These are phyloP conservation scores for Artemia franciscana DNA, from an alignment of 1,140 invertebrate genomes.

Conservation along the genomic window DNA sequence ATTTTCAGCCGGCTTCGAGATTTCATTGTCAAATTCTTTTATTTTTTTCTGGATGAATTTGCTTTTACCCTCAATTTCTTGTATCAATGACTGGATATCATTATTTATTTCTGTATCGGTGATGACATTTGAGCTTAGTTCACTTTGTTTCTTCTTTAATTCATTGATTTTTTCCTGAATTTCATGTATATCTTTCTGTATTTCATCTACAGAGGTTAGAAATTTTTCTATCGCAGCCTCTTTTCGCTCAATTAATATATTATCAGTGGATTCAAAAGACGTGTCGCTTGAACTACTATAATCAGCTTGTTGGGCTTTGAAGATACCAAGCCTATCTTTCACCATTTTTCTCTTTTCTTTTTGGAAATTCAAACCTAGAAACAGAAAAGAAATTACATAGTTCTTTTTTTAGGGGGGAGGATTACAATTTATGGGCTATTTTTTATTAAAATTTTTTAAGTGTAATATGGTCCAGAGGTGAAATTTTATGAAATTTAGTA, in stretches of 20 bases:
- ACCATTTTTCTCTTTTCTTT: conserved; percentile 21
- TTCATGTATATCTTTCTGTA: conserved; percentile 96
- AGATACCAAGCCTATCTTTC: conserved; percentile 23
- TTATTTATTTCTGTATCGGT: conserved; percentile 99
- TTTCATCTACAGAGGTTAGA: conserved; percentile 63
- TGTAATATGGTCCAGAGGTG: too few species aligned
- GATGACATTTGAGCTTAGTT: conserved; percentile 89
- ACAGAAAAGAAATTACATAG: too few species aligned
- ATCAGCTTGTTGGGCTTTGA: conserved; percentile 21
- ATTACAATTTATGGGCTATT: too few species aligned
- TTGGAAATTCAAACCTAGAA: too few species aligned
- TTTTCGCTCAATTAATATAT: neutral
- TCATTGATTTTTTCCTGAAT: conserved; percentile 96
- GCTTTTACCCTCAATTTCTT: conserved; percentile 97
- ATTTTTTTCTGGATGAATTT: conserved; percentile 98
- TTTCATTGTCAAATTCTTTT: conserved; percentile 68
- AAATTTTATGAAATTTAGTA: too few species aligned
- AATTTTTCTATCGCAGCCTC: conserved; percentile 3
- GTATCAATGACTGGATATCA: conserved; percentile 97
- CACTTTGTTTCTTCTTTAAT: conserved; percentile 98
- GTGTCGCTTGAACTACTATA: neutral
- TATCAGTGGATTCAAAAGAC: neutral
- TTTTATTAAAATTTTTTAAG: too few species aligned
- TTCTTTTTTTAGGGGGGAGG: too few species aligned
- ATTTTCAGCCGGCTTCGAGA: conserved; percentile 93